These are phyloP conservation scores for Callipepla californica DNA, from an alignment of 2,113 vertebrate genomes.

Conservation along the genomic window DNA sequence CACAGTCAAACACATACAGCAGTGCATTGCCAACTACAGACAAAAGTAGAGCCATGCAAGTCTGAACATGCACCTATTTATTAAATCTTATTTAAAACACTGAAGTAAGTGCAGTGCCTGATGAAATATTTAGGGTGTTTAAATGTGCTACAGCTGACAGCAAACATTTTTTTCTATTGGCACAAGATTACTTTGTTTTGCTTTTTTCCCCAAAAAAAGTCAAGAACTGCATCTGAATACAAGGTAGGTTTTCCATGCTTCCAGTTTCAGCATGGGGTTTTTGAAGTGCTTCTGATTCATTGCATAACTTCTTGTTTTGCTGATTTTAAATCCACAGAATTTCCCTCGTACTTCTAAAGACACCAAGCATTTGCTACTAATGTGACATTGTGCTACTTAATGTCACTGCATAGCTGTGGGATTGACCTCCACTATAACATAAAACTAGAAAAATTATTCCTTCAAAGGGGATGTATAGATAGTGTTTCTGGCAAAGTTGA, in stretches of 20 bases:
- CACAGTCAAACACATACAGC: slow-evolving; percentile 67
- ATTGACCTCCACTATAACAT: neutral
- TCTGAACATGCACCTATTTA: slow-evolving; percentile 85
- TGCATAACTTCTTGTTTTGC: slow-evolving; percentile 1
- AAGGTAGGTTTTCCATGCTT: neutral
- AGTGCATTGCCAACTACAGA: slow-evolving; percentile 78
- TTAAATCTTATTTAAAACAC: slow-evolving; percentile 90
- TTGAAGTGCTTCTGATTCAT: neutral
- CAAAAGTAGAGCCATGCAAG: slow-evolving; percentile 78
- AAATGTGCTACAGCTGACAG: slow-evolving; percentile 75
- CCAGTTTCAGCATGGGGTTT: neutral
- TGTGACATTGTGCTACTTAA: neutral
- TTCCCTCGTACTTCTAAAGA: slow-evolving; percentile 16
- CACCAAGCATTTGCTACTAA: neutral
- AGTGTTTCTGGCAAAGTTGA: neutral
- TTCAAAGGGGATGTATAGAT: neutral
- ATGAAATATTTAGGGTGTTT: slow-evolving; percentile 86
- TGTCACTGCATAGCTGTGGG: neutral
- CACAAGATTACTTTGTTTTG: neutral
- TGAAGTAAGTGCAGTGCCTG: slow-evolving; percentile 87
- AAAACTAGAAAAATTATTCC: neutral
- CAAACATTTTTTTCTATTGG: slow-evolving; percentile 27
- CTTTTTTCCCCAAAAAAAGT: neutral
- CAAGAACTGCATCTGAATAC: neutral
- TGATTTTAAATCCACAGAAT: slow-evolving; percentile 11